phyloP scores from a whole-genome alignment of 2,797 vertebrate genomes.

The Hyperoplus immaculatus region DNA sequence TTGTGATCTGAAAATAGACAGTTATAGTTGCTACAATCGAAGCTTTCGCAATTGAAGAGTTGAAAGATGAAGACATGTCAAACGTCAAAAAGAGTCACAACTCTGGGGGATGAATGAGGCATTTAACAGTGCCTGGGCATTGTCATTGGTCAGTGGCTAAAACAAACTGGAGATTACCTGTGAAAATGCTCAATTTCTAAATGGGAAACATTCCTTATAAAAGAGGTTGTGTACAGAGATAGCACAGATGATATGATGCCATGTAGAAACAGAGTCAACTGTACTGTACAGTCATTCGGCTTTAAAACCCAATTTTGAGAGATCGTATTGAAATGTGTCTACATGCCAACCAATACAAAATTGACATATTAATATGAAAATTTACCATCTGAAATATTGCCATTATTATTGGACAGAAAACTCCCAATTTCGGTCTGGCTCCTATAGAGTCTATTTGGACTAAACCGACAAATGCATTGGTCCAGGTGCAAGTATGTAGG shows the following conservation, averaged over 20 bases:
- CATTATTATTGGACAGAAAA: background rate
- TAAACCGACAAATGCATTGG: background rate
- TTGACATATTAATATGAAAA: background rate
- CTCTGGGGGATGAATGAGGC: background rate
- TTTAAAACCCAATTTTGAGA: background rate
- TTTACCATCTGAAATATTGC: background rate
- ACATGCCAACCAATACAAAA: background rate
- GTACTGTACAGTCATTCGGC: background rate
- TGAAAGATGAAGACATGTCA: background rate
- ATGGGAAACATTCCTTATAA: background rate
- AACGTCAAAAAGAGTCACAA: background rate
- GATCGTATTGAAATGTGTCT: background rate
- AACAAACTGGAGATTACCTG: background rate
- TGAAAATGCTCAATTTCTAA: background rate
- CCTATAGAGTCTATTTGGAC: background rate
- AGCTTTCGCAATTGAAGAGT: background rate
- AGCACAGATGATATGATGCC: background rate
- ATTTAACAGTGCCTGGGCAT: background rate
- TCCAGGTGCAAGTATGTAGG: background rate
- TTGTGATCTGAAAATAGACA: conserved; percentile 2
- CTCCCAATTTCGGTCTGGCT: background rate
- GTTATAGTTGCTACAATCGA: conserved; percentile 1
- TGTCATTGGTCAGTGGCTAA: background rate
- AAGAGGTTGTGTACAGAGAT: background rate
- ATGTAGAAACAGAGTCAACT: background rate